Evolutionary conservation across 2,797 vertebrate genomes (phyloP).

Genomic region (Oryzias sinensis): DNA sequence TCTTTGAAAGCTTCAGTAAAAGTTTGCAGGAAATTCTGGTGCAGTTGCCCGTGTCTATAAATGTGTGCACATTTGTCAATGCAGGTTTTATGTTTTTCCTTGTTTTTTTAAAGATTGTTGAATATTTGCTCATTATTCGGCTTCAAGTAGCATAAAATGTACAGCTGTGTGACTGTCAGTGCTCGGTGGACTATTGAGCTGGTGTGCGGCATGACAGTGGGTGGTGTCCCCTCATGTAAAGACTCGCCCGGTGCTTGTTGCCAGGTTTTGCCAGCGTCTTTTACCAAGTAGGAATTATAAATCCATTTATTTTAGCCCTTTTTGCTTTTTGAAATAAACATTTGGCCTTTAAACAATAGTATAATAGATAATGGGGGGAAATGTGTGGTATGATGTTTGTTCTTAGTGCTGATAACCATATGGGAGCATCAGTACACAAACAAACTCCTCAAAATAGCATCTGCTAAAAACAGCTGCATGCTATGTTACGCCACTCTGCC

Average conservation of each 20-base stretch:
- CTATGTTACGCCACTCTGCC: conserved; percentile 50
- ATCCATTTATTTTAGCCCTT: background rate
- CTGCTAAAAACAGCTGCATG: conserved; percentile 68
- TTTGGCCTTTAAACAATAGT: background rate
- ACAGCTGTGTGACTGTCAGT: conserved; percentile 86
- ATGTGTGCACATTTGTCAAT: conserved; percentile 18
- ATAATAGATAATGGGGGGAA: conserved; percentile 9
- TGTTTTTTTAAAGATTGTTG: conserved; percentile 51
- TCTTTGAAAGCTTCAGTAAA: conserved; percentile 59
- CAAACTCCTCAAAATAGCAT: conserved; percentile 63
- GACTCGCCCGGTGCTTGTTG: conserved; percentile 51
- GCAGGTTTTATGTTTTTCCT: conserved; percentile 31
- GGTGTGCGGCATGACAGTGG: conserved; percentile 83
- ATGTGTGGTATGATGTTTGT: conserved; percentile 31
- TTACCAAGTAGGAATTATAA: conserved; percentile 48
- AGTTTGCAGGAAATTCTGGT: conserved; percentile 66
- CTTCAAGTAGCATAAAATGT: conserved; percentile 87
- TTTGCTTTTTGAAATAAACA: background rate
- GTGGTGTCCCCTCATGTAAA: conserved; percentile 68
- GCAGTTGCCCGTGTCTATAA: conserved; percentile 11
- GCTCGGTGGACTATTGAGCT: conserved; percentile 82
- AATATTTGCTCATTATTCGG: conserved; percentile 87
- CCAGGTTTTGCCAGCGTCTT: conserved; percentile 60
- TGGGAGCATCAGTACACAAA: conserved; percentile 59
- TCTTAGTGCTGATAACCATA: conserved; percentile 63